These are phyloP conservation scores for Dinomys branickii DNA, from an alignment of 2,113 vertebrate genomes.

Conservation along the genomic window DNA sequence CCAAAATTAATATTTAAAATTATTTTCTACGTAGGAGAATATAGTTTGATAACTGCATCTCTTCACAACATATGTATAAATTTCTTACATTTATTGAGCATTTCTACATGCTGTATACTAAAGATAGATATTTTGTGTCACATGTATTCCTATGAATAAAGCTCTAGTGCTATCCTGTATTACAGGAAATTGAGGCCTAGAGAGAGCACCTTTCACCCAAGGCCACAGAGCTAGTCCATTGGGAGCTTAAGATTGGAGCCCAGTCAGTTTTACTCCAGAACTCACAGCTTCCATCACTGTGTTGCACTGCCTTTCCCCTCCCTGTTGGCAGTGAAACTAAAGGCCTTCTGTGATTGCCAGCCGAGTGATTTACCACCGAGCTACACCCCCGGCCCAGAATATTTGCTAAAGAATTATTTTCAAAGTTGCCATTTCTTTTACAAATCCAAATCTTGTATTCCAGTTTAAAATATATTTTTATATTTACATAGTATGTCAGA, in stretches of 20 bases:
- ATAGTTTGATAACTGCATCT: neutral
- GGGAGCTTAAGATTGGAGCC: neutral
- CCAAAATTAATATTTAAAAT: neutral
- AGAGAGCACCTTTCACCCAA: neutral
- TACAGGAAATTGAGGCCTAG: neutral
- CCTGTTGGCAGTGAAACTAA: neutral
- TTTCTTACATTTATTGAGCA: neutral
- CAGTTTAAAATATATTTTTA: neutral
- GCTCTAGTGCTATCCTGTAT: neutral
- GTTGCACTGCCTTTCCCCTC: neutral
- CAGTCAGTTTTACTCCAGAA: neutral
- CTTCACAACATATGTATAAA: neutral
- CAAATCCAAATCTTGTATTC: slow-evolving; percentile 45
- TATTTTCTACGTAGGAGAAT: neutral
- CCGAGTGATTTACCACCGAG: neutral
- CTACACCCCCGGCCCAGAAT: neutral
- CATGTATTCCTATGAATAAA: neutral
- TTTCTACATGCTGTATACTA: neutral
- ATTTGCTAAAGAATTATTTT: slow-evolving; percentile 6
- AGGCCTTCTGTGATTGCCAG: neutral
- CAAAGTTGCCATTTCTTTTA: slow-evolving; percentile 5
- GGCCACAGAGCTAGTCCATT: neutral
- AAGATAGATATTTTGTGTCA: neutral
- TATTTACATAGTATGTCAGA: neutral
- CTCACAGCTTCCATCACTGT: neutral